Percentiles rank a stretch among this genome's conserved stretches.
These are phyloP conservation scores for Cotesia glomerata DNA, from an alignment of 1,140 invertebrate species.

Conservation along the genomic window DNA sequence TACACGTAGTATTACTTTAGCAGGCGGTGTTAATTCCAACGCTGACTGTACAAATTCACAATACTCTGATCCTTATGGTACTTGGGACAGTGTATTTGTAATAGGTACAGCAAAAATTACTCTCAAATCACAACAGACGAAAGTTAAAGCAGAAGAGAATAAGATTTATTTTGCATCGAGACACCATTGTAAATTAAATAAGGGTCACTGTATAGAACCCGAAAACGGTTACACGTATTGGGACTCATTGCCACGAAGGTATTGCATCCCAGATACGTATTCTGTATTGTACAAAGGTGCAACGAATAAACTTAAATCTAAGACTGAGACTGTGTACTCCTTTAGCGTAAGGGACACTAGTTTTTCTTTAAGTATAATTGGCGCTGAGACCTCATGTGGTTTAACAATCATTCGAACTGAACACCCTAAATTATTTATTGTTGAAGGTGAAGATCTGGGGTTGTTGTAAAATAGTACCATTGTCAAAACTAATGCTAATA, in stretches of 20 bases:
- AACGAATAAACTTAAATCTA: conserved; percentile 22
- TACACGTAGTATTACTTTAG: no score
- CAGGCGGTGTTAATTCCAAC: no score
- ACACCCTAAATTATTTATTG: conserved; percentile 38
- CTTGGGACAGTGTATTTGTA: background rate
- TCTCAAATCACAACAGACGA: background rate
- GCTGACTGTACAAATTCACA: no score
- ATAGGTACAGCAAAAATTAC: conserved; percentile 18
- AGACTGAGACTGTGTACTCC: conserved; percentile 23
- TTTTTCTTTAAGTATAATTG: conserved; percentile 22
- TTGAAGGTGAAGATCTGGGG: conserved; percentile 13
- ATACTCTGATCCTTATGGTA: no score
- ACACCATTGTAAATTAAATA: conserved; percentile 15
- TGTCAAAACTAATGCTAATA: conserved; percentile 5
- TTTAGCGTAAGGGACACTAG: conserved; percentile 18
- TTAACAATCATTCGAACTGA: conserved; percentile 28
- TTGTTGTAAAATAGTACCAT: conserved; percentile 26
- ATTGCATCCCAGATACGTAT: conserved; percentile 21
- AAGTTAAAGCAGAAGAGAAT: conserved; percentile 18
- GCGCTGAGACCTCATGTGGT: conserved; percentile 17
- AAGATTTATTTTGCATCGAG: conserved; percentile 25
- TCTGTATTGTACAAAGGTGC: conserved; percentile 28
- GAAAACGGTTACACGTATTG: conserved; percentile 32
- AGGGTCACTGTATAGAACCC: conserved; percentile 25
- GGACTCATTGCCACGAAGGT: conserved; percentile 11